Percentiles rank a stretch among this genome's conserved stretches.
phyloP scores from a whole-genome alignment of 2,113 vertebrate genomes.

The Rana temporaria region DNA sequence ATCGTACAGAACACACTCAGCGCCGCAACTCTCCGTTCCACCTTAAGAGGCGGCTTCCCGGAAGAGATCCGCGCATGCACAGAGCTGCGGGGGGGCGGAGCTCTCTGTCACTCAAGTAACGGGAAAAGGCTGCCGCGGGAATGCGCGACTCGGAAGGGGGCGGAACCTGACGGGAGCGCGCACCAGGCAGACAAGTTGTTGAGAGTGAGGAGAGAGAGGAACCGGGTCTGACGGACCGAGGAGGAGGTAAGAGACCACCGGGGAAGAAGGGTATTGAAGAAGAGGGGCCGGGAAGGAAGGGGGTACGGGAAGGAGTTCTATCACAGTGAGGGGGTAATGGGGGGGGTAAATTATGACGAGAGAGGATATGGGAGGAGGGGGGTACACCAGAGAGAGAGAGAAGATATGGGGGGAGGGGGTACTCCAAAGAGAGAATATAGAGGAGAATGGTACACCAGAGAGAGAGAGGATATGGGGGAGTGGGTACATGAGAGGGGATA shows the following conservation, averaged over 20 bases:
- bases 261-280: not conserved
- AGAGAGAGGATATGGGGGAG: not conserved
- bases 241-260: not conserved
- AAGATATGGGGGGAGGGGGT: not conserved
- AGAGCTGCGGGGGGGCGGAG: not conserved
- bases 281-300: too few species aligned
- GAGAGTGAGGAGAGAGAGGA: not conserved
- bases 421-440: too few species aligned
- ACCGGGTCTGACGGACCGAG: not conserved
- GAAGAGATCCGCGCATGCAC: not conserved
- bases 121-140: constrained; percentile 26
- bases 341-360: too few species aligned
- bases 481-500: not conserved
- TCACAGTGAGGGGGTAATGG: too few species aligned
- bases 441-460: not conserved
- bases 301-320: too few species aligned
- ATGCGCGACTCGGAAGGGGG: constrained; percentile 21
- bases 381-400: not conserved
- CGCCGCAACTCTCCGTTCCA: not conserved
- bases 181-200: not conserved
- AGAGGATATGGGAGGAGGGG: not conserved
- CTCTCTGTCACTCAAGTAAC: constrained; percentile 12
- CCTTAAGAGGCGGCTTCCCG: not conserved
- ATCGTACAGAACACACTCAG: too few species aligned
- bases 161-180: not conserved